Conservation (phyloP, 2,113 vertebrate species). For the Phrynocephalus versicolor region DNA sequence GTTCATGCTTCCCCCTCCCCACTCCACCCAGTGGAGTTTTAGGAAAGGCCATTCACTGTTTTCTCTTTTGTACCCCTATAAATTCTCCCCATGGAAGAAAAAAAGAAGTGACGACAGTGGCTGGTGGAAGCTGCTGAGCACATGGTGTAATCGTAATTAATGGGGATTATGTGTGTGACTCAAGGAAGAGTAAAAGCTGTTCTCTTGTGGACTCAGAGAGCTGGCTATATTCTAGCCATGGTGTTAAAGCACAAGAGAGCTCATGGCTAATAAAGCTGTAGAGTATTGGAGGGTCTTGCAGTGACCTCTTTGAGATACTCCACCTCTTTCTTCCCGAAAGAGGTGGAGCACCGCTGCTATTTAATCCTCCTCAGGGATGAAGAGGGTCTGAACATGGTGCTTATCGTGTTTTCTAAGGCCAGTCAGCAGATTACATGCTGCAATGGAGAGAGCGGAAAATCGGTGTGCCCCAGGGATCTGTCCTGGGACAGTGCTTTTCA, state of each 20-base stretch:
- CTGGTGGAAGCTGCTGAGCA: no score
- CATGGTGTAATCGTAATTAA: no score
- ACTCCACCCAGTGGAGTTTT: neutral
- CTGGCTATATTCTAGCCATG: neutral
- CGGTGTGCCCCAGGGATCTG: no score
- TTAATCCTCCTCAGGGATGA: conserved; percentile 48
- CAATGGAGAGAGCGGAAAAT: no score
- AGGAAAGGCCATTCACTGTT: neutral
- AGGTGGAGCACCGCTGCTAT: neutral
- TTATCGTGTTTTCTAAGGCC: conserved; percentile 47
- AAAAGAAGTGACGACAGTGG: no score
- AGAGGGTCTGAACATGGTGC: conserved; percentile 6
- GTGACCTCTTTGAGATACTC: conserved; percentile 3
- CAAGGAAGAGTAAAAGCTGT: no score
- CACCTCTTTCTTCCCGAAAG: conserved; percentile 3
- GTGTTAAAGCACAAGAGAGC: neutral
- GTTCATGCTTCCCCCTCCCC: neutral
- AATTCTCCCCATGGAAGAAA: no score
- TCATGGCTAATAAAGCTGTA: neutral
- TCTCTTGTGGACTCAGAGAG: neutral
- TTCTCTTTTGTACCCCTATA: no score
- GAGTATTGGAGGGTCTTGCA: neutral
- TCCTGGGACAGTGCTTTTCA: no score
- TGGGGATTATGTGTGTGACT: no score
- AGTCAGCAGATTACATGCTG: conserved; percentile 16